These are phyloP conservation scores for Orientallactaga bullata DNA, from an alignment of 2,113 vertebrate genomes.

Conservation along the genomic window DNA sequence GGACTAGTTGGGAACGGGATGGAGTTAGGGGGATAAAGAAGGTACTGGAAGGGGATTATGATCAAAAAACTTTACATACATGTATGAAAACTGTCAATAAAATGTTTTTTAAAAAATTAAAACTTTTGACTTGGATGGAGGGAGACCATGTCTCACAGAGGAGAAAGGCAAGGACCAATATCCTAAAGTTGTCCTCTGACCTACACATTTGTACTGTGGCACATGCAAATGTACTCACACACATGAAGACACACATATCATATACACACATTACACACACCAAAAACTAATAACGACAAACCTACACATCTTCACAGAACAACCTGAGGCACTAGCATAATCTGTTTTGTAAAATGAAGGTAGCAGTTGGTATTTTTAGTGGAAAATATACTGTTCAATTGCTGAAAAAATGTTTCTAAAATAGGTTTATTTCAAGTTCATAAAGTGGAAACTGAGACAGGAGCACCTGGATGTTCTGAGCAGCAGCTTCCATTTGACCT, in stretches of 20 bases:
- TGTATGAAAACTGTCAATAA: no score
- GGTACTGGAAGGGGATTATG: no score
- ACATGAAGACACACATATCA: no score
- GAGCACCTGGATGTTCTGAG: accelerated
- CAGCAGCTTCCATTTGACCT: background rate
- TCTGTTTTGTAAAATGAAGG: background rate
- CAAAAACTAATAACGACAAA: conserved; percentile 14
- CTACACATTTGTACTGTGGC: no score
- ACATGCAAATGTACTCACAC: background rate
- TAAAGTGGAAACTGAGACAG: background rate
- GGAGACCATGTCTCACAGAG: no score
- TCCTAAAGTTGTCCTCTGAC: no score
- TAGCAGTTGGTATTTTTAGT: background rate
- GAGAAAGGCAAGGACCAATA: no score
- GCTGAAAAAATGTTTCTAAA: conserved; percentile 25
- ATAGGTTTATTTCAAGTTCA: background rate
- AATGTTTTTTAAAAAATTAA: no score
- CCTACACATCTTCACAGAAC: background rate
- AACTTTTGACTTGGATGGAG: no score
- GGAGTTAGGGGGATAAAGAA: no score
- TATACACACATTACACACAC: background rate
- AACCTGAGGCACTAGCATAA: background rate
- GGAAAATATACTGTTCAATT: background rate
- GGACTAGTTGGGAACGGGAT: no score
- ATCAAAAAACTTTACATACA: no score